Conservation (phyloP, 2,888 invertebrate genomes). For the Sthenelais limicola region DNA sequence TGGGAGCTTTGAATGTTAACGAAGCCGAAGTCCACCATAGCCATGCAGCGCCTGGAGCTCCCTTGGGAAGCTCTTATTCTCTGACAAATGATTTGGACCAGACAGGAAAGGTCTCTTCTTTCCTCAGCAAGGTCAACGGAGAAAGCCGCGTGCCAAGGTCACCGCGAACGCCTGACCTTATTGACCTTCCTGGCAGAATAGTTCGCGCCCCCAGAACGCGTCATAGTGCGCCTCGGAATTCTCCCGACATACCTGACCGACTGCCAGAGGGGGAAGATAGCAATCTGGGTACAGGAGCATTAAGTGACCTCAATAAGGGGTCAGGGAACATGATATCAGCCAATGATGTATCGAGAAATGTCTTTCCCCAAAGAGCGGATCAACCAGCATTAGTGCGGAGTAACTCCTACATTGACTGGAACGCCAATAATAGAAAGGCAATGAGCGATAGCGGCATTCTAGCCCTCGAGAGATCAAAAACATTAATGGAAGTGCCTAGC, state of each 20-base stretch:
- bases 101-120: slow-evolving; percentile 14
- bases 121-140: slow-evolving; percentile 10
- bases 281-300: not conserved
- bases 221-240: slow-evolving; percentile 15
- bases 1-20: not conserved
- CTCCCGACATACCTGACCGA: slow-evolving; percentile 14
- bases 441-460: no score
- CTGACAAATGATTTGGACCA: not conserved
- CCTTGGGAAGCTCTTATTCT: no score
- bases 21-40: not conserved
- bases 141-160: slow-evolving; percentile 9
- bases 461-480: no score
- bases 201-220: slow-evolving; percentile 18
- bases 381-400: no score
- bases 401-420: no score
- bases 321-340: not conserved
- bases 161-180: not conserved
- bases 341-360: no score
- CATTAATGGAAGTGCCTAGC: no score
- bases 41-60: no score
- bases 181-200: slow-evolving; percentile 24
- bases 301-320: no score
- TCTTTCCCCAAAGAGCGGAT: no score
- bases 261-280: not conserved
- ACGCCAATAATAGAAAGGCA: no score